Percentiles rank a stretch among this genome's conserved stretches.
Conservation (phyloP, 2,797 vertebrate genomes). For the Poecilia picta region DNA sequence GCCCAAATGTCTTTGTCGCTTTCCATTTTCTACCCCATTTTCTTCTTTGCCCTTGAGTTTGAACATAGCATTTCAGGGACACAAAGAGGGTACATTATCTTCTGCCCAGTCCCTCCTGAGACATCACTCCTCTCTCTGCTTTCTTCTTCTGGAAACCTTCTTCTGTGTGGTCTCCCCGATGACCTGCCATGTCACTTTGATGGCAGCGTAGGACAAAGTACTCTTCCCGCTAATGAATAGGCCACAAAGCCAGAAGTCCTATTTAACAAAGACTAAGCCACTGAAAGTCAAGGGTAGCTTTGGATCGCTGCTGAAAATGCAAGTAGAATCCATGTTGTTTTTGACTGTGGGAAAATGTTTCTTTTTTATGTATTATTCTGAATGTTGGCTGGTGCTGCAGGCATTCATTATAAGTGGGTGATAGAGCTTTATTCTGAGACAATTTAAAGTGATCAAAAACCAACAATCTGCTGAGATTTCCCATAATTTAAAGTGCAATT, state of each 20-base stretch:
- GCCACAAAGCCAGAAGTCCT: constrained; percentile 27
- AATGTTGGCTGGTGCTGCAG: background rate
- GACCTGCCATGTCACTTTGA: constrained; percentile 49
- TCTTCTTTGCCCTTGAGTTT: constrained; percentile 59
- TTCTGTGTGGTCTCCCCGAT: constrained; percentile 35
- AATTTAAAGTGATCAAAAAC: background rate
- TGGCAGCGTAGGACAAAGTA: constrained; percentile 30
- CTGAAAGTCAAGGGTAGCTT: background rate
- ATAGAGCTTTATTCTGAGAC: background rate
- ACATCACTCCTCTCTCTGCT: constrained; percentile 34
- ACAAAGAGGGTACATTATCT: constrained; percentile 58
- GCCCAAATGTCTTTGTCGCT: constrained; percentile 41
- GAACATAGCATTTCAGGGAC: constrained; percentile 63
- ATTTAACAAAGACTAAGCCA: constrained; percentile 15
- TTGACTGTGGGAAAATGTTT: background rate
- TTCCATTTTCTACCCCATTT: constrained; percentile 55
- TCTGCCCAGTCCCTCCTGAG: constrained; percentile 44
- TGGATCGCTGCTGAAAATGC: background rate
- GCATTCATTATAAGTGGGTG: background rate
- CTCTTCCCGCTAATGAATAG: constrained; percentile 39
- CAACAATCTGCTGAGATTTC: background rate
- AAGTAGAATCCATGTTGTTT: background rate
- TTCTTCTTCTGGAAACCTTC: constrained; percentile 36
- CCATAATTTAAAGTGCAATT: background rate
- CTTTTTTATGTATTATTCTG: background rate